Percentiles rank a stretch among this genome's conserved stretches.
Evolutionary conservation across 1,140 invertebrate genomes (phyloP).

Genomic region (Bathynomus jamesi): DNA sequence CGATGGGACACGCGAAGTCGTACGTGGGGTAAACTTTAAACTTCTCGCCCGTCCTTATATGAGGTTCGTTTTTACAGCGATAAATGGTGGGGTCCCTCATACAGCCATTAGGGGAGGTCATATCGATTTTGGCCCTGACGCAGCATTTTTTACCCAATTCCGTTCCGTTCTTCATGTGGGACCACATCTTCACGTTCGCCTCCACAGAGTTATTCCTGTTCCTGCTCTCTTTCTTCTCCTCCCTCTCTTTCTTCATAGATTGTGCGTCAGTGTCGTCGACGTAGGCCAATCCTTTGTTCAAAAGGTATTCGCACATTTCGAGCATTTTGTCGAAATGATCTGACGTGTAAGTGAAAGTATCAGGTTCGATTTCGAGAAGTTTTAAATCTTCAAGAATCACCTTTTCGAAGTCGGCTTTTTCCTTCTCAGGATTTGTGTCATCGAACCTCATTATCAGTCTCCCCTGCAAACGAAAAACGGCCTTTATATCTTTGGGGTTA

Average conservation of each 20-base stretch:
- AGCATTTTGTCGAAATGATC: conserved; percentile 93
- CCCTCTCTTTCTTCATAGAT: conserved; percentile 88
- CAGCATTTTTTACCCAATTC: conserved; percentile 74
- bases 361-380: conserved; percentile 83
- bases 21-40: conserved; percentile 99
- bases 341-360: conserved; percentile 90
- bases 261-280: conserved; percentile 94
- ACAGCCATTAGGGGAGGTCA: conserved; percentile 92
- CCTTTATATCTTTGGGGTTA: too few species aligned
- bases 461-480: conserved; percentile 48
- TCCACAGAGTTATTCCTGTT: conserved; percentile 76
- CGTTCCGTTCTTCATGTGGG: conserved; percentile 87
- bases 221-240: conserved; percentile 74
- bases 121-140: conserved; percentile 95
- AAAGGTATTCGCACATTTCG: conserved; percentile 75
- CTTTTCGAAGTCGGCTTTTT: conserved; percentile 96
- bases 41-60: conserved; percentile 85
- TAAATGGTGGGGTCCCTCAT: conserved; percentile 99
- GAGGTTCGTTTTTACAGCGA: conserved; percentile 90
- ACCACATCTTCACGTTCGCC: conserved; percentile 84
- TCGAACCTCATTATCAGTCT: conserved; percentile 98
- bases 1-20: conserved; percentile 99
- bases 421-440: conserved; percentile 99
- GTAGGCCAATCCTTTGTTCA: conserved; percentile 84
- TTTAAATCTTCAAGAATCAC: conserved; percentile 91